Evolutionary conservation across 1,140 invertebrate genomes (phyloP), one percentile per base, ranked within the genome.

Genomic region (Pectinophora gossypiella): DNA sequence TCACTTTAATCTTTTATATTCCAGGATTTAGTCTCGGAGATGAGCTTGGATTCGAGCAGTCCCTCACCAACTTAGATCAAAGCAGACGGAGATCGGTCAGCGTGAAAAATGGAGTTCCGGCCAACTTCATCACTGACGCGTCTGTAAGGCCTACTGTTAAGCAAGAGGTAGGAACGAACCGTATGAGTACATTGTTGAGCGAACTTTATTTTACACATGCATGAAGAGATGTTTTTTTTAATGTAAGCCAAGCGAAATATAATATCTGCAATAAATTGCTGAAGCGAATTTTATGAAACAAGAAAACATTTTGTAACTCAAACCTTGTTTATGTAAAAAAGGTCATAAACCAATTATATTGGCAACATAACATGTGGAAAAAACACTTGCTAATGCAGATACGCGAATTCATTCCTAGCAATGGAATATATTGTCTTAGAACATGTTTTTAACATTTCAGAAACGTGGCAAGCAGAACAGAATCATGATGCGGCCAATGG

Each of bases 11-110:
- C n/a, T 40, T n/a, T 40, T 40, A 40, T 18, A 18, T 88, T 89
- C 20, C 79, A 96, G 94, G 94, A 63, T 94, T 96, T 77, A 94
- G 93, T 74, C 73, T 96, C 43, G 94, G 94, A n/a, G 94, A 96
- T 70, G 94, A 95, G 68, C 81, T 95, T 16, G 94, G 94, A 35
- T 95, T 96, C 68, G 89, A 90, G 53, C 93, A 96, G 66, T 95
- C 94, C 0, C 75, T 95, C 19, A 92, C 93, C 0, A 95, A 94
- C 74, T 63, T 92, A 50, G 94, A 95, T 73, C 86, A 89, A 19
- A 90, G 90, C 54, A 90, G 91, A 57, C 87, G 94, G 51, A 89
- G 94, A 57, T 94, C 94, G 2, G 91, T 90, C 12, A 90, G 70
- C 70, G 71, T 89, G 21, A 89, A 82, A 52, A 90, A 90, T 67